Percentiles rank a stretch among this genome's conserved stretches.
phyloP scores from a whole-genome alignment of 2,888 invertebrate species.

The Orthosia cruda region DNA sequence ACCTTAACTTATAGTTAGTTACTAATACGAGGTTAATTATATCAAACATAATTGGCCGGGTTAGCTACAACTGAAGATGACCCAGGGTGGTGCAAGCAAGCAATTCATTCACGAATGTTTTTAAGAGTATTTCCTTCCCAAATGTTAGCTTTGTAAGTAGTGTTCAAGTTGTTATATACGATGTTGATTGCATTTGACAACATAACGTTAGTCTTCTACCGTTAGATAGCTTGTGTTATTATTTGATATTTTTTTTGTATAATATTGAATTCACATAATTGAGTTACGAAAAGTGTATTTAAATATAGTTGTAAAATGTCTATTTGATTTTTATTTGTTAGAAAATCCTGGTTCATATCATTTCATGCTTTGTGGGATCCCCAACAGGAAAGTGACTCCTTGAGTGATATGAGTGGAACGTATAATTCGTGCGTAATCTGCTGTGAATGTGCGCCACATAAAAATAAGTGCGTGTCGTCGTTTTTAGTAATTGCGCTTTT shows the following conservation, averaged over 20 bases:
- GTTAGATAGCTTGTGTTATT: slow-evolving; percentile 85
- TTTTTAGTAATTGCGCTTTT: too few relatives aligned
- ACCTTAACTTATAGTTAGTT: too few relatives aligned
- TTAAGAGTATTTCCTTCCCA: slow-evolving; percentile 52
- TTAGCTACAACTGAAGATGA: too few relatives aligned
- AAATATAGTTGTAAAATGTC: slow-evolving; percentile 87
- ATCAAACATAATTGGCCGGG: too few relatives aligned
- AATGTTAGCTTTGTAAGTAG: slow-evolving; percentile 54
- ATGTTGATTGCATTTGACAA: slow-evolving; percentile 81
- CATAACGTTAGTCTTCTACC: slow-evolving; percentile 77
- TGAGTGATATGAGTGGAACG: too few relatives aligned
- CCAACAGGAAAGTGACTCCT: too few relatives aligned
- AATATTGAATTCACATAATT: slow-evolving; percentile 87
- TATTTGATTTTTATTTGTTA: slow-evolving; percentile 68
- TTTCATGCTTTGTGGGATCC: too few relatives aligned
- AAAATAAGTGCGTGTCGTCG: too few relatives aligned
- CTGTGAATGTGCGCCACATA: too few relatives aligned
- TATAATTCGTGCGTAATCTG: too few relatives aligned
- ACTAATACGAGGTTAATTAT: too few relatives aligned
- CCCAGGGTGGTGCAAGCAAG: too few relatives aligned
- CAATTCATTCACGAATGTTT: background rate
- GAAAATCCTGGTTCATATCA: background rate
- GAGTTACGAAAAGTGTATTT: slow-evolving; percentile 89
- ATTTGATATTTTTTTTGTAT: slow-evolving; percentile 88
- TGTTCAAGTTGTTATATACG: slow-evolving; percentile 63